A percentile compares a stretch with the other conserved stretches of the same genome.
Conservation (phyloP, 2,797 vertebrate genomes). For the Amphiprion clarkii region DNA sequence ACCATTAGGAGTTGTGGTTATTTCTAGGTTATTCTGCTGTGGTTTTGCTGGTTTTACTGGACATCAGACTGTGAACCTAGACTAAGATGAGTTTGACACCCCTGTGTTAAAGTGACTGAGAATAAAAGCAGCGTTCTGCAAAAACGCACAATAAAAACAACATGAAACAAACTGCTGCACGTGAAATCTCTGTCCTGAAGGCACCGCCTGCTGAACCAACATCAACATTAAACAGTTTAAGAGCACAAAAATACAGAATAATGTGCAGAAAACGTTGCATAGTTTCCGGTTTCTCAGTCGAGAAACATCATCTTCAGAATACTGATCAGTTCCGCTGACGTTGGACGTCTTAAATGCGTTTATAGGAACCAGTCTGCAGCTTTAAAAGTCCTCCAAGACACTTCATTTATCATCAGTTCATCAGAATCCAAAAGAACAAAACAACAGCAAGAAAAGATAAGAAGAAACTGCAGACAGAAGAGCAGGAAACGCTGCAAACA, state of each 20-base stretch:
- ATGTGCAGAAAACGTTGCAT: constrained; percentile 15
- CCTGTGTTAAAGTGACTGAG: constrained; percentile 23
- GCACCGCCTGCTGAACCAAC: constrained; percentile 65
- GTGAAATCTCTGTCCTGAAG: constrained; percentile 62
- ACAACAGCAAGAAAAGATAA: background rate
- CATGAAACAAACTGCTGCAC: constrained; percentile 38
- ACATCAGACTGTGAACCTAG: too few relatives aligned
- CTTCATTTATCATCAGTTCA: background rate
- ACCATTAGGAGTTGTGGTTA: too few relatives aligned
- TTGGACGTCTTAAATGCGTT: constrained; percentile 24
- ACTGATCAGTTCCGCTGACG: constrained; percentile 1
- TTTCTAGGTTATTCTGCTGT: too few relatives aligned
- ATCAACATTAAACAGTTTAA: constrained; percentile 18
- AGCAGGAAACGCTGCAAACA: too few relatives aligned
- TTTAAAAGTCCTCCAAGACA: background rate
- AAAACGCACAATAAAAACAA: constrained; percentile 48
- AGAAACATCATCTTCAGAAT: constrained; percentile 2
- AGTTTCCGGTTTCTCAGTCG: constrained; percentile 22
- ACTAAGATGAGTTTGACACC: too few relatives aligned
- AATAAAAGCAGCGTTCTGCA: constrained; percentile 25
- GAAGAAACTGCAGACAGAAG: too few relatives aligned
- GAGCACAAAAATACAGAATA: constrained; percentile 29
- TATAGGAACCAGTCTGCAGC: background rate
- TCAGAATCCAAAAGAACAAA: constrained; percentile 30
- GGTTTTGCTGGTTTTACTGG: too few relatives aligned